A percentile compares a stretch with the other conserved stretches of the same genome.
phyloP scores from a whole-genome alignment of 92 coral and sea anemone species.

The Zoanthus gigantus region DNA sequence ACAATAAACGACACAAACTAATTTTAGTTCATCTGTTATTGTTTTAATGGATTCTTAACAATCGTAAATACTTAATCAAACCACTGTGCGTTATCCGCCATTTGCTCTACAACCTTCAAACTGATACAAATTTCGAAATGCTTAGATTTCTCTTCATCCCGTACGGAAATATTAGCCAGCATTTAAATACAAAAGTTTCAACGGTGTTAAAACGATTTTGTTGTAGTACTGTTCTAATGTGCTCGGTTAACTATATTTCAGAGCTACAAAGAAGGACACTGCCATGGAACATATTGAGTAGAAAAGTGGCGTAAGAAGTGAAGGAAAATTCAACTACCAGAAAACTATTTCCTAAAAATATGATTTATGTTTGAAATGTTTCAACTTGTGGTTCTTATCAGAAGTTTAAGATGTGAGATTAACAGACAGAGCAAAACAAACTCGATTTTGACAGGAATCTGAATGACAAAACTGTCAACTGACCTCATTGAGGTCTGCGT shows the following conservation, averaged over 20 bases:
- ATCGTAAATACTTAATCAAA: not conserved
- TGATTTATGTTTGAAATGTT: not conserved
- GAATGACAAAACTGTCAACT: not conserved
- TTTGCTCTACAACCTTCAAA: not conserved
- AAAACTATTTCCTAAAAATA: too few relatives aligned
- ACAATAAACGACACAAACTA: too few relatives aligned
- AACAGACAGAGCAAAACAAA: not conserved
- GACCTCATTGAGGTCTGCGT: not conserved
- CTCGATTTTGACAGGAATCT: not conserved
- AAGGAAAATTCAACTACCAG: too few relatives aligned
- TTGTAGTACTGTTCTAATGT: not conserved
- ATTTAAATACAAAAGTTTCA: not conserved
- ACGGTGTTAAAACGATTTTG: not conserved
- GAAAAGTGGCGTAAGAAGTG: not conserved
- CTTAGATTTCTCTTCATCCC: not conserved
- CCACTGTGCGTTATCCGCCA: not conserved
- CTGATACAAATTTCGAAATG: not conserved
- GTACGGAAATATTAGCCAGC: not conserved
- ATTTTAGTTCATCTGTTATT: too few relatives aligned
- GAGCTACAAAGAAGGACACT: not conserved
- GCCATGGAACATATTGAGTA: not conserved
- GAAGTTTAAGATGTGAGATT: not conserved
- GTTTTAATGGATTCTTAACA: not conserved
- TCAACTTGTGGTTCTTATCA: not conserved
- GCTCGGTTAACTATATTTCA: not conserved